Evolutionary conservation across 2,797 vertebrate genomes (phyloP).

Genomic region (Myotis pilosus): DNA sequence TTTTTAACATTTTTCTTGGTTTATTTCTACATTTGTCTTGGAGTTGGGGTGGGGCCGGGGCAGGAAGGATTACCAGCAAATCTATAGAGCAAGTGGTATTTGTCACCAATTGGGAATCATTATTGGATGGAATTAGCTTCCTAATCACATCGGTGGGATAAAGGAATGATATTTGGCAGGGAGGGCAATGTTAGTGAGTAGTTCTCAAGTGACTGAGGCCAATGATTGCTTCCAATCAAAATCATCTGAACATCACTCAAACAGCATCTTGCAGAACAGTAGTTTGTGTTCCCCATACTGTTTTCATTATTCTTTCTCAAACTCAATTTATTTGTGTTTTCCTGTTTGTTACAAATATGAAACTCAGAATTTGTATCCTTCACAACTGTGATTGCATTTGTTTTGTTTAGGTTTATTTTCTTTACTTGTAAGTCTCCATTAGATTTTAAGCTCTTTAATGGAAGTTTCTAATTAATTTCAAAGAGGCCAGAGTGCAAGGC

Average conservation of each 20-base stretch:
- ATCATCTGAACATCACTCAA: conserved; percentile 77
- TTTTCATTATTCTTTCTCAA: not conserved
- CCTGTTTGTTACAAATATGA: conserved; percentile 50
- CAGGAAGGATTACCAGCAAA: not conserved
- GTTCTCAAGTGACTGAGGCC: conserved; percentile 78
- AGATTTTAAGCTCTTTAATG: conserved; percentile 62
- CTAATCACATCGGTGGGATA: conserved; percentile 74
- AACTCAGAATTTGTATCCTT: conserved; percentile 60
- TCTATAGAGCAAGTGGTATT: not conserved
- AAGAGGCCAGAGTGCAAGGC: conserved; percentile 79
- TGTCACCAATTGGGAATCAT: conserved; percentile 70
- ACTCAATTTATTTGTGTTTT: conserved; percentile 51
- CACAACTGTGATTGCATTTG: conserved; percentile 49
- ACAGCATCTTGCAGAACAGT: conserved; percentile 52
- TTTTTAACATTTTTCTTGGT: not conserved
- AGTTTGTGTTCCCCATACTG: conserved; percentile 69
- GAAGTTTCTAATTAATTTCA: conserved; percentile 82
- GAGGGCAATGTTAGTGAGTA: conserved; percentile 77
- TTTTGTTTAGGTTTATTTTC: conserved; percentile 62
- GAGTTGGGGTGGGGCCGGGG: accelerated
- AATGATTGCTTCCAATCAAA: conserved; percentile 80
- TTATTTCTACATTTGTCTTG: not conserved
- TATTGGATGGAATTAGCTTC: conserved; percentile 78
- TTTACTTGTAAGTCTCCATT: conserved; percentile 44
- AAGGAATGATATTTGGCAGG: conserved; percentile 73